Base-by-base conservation (phyloP, 2,888 invertebrate species). In the Hypercompe scribonia region DNA sequence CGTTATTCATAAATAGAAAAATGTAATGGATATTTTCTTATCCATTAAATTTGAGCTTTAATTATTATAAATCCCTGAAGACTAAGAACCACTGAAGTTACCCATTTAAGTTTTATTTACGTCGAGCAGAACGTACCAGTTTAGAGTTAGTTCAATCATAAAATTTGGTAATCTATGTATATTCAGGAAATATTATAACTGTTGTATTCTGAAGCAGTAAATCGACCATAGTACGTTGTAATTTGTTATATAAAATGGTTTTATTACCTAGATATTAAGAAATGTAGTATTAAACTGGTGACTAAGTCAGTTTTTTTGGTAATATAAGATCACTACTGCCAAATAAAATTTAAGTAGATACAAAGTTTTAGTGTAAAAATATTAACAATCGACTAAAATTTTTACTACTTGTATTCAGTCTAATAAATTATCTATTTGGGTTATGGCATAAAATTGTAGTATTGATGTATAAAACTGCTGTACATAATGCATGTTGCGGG, bases 1-100 rank as follows among this genome's bases (percentile, higher is more conserved):
- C 87, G 90, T 91, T 89, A 86, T 83, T 89, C 88, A 90, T 87
- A 82, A 85, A 88, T 90, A 87, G 87, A 89, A 84, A 74, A 84
- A 82, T 83, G 81, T 85, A 84, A 89, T 91, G 92, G 90, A 89
- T 92, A 87, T 85, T 84, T 87, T 87, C 84, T 84, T 89, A 91
- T 91, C 91, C 91, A 92, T 91, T 90, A 90, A 91, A 92, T 93
- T 94, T 94, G 93, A 95, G 95, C 95, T 95, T 95, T 95, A 95
- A 95, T 94, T 94, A 95, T 93, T 90, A 91, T 94, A 93, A 94
- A 92, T 92, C 89, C 90, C 84, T 89, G 90, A 92, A 90, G 91
- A 93, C 90, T 92, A 72, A 70, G 81, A 87, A 84, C 81, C 82
- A 86, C 88, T 87, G 82, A 84, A 83, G 81, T 82, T 83, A 89